Base-by-base conservation (phyloP, 2,113 vertebrate genomes). In the Clarias magur region DNA sequence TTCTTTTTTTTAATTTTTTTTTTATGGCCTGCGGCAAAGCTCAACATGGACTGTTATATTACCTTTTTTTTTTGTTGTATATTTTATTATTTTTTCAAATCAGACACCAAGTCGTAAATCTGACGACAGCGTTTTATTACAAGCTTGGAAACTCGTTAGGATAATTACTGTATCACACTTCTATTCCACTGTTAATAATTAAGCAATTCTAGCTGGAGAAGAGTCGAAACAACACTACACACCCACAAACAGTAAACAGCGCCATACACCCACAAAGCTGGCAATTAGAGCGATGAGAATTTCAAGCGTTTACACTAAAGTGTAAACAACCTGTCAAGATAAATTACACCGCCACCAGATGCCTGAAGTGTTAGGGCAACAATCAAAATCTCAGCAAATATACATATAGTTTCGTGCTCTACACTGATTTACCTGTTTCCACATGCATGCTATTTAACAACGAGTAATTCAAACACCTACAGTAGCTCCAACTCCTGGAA, bases 101-200 rank as follows among this genome's bases (percentile, higher is more conserved):
- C 53, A 91, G 92, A 88, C 91, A 90, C 88, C 21, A 54, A 73
- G 70, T 10, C 34, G 89, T 88, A 92, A 92, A 80, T 57, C 62
- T 86, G 78, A 91, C 89, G 87, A 91, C 89, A 90, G 91, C 88
- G 91, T 92, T 94, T 93, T 94, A 94, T 92, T 93, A 93, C 82
- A 53, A 94, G 91, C 90, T 90, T 91, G 91, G 92, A 92, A 93
- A 92, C 93, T 95, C 92, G 92, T 94, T 94, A 94, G 89, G 92
- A 92, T 95, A 95, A 95, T 95, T 94, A 95, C 92, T 92, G 90
- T 90, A 94, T 93, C 92, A 92, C 92, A 94, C 93, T 92, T 93
- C 93, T 91, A 94, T 93, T 94, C 91, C 63, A 84, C 92, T 89
- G 92, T 93, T 95, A 94, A 94, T 94, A 94, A 94, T 92, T 92